Conservation (phyloP, 1,140 invertebrate species). For the Drosophila sproati region DNA sequence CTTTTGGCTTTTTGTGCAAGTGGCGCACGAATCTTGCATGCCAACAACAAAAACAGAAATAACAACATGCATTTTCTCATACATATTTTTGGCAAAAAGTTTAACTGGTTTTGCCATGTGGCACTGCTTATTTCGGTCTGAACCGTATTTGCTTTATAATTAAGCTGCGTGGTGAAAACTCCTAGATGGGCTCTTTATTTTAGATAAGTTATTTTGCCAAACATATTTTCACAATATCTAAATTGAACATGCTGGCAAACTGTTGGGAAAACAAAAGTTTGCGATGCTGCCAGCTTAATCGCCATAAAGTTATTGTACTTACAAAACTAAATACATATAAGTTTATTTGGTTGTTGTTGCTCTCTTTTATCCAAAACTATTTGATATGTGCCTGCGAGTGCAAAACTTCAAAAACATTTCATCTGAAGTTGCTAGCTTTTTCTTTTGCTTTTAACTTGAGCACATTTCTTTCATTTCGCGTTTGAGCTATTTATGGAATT, state of each 20-base stretch:
- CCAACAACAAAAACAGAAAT: conserved; percentile 16
- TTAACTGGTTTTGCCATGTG: conserved; percentile 40
- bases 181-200: background rate
- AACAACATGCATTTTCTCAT: conserved; percentile 24
- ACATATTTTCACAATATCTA: conserved; percentile 43
- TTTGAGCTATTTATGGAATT: conserved; percentile 77
- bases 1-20: conserved; percentile 29
- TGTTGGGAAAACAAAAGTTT: conserved; percentile 59
- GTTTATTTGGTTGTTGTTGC: conserved; percentile 22
- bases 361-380: conserved; percentile 61
- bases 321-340: background rate
- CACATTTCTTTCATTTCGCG: conserved; percentile 69
- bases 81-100: conserved; percentile 15
- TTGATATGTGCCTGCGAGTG: conserved; percentile 45
- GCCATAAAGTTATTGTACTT: conserved; percentile 42
- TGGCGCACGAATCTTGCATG: conserved; percentile 9
- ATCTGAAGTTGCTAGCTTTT: conserved; percentile 56
- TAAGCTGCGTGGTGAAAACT: conserved; percentile 33
- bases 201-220: conserved; percentile 36
- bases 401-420: conserved; percentile 69
- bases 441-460: conserved; percentile 12
- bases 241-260: conserved; percentile 58
- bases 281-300: conserved; percentile 66
- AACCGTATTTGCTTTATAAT: conserved; percentile 61
- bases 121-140: conserved; percentile 45